Base-by-base conservation (phyloP, 2,113 vertebrate species). In the Cololabis saira region DNA sequence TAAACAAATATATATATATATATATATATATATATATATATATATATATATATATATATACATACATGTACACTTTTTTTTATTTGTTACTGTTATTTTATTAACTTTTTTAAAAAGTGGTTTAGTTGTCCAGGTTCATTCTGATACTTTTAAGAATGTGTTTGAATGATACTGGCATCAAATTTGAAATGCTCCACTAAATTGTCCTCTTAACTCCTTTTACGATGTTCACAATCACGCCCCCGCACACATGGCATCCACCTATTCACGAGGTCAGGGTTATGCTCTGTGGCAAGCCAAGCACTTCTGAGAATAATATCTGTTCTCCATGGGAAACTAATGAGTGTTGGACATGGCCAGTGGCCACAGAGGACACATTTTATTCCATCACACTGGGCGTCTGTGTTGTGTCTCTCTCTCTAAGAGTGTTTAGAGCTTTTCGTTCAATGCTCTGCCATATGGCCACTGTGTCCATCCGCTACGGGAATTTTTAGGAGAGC, bases 261-360 rank as follows among this genome's bases (percentile, higher is more conserved):
- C 55, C 71, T 80, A 76, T 86, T 89, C 83, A 87, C 54, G 66
- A 74, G 64, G 67, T 54, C 79, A 44, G 56, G 61, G 60, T 57
- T 43, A 63, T 62, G 76, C 69, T 80, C 62, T 24, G 67, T 59
- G 76, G 72, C 19, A n/a, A 76, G 54, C 72, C 48, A 41, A 63
- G 75, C 55, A 53, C 75, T 74, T 67, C 69, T 55, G 74, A 78
- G 85, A 83, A 89, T 85, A 82, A 90, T 84, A 80, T 87, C 78
- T 81, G 87, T 89, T 91, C 87, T 87, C 84, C 90, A 88, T 78
- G 88, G 90, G 88, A 87, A 90, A 74, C 80, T 73, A 83, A 84
- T 67, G 85, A 82, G 85, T 40, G 64, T 62, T 61, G 85, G 82
- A 81, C 84, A 67, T 67, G 82, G 81, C 83, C 82, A 61, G 42